Evolutionary conservation across 2,888 invertebrate genomes (phyloP), one percentile per base, ranked within the genome.

Genomic region (Nycteola revayana): DNA sequence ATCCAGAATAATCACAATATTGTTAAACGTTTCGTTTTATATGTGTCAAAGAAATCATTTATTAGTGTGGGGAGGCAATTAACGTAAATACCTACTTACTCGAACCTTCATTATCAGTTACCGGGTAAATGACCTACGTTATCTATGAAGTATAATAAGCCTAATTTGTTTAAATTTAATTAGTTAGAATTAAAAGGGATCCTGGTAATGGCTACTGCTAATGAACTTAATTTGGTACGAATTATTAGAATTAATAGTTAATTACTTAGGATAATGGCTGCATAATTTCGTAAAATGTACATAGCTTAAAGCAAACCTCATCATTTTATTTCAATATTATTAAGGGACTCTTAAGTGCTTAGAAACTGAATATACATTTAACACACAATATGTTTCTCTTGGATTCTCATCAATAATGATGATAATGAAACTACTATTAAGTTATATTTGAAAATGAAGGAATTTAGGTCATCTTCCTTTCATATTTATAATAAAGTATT

Each of bases 41-140:
- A 50, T 8, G 11, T 40, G 28, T 17, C 32, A 26, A 37, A 36
- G 10, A 20, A 17, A 10, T 24, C 11, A 20, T 22, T 25, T 32
- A 32, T 30, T 28, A n/a, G 4, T 18, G 20, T 20, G 25, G 26
- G 29, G 14, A 10, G 32, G 31, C 10, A 28, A 39, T 55, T 46
- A 45, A 46, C 17, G n/a, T n/a, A n/a, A n/a, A n/a, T n/a, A n/a
- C n/a, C n/a, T n/a, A n/a, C n/a, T n/a, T n/a, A n/a, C n/a, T n/a
- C n/a, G 31, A 20, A 36, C 39, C 35, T 35, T 47, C 40, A 43
- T 51, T 53, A 56, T 20, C 21, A 28, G 10, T 25, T 33, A 37
- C 28, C 27, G 9, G 18, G 35, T 36, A 22, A 52, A 36, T 37
- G 46, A 36, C 17, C 29, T 9, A 28, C 23, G 14, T 42, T 32